phyloP scores from a whole-genome alignment of 2,888 invertebrate species.

The Phorcus lineatus region DNA sequence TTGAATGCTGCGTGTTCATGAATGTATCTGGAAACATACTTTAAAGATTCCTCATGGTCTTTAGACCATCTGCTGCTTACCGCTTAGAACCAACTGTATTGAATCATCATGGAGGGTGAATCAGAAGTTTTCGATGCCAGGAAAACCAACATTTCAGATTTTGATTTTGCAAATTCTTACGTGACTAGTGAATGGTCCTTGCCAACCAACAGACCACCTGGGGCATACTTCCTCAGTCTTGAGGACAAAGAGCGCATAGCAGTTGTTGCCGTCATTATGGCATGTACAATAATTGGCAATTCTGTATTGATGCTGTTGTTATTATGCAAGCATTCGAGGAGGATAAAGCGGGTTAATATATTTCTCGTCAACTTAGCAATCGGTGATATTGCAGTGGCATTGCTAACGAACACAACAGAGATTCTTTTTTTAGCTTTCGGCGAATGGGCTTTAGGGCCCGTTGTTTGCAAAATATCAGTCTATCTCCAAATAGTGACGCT shows the following conservation, averaged over 20 bases:
- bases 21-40: too few relatives aligned
- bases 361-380: conserved; percentile 76
- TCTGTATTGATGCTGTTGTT: conserved; percentile 71
- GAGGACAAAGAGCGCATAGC: conserved; percentile 47
- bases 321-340: conserved; percentile 66
- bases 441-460: conserved; percentile 76
- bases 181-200: neutral
- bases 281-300: conserved; percentile 75
- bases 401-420: conserved; percentile 76
- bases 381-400: conserved; percentile 75
- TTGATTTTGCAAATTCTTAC: neutral
- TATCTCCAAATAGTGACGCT: conserved; percentile 76
- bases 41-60: too few relatives aligned
- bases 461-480: conserved; percentile 74
- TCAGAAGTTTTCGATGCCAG: neutral
- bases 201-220: neutral
- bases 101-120: neutral
- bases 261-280: conserved; percentile 66
- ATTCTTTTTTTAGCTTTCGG: conserved; percentile 75
- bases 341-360: conserved; percentile 75
- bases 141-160: neutral
- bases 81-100: too few relatives aligned
- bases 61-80: too few relatives aligned
- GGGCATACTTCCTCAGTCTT: conserved; percentile 43
- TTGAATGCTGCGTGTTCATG: too few relatives aligned